phyloP scores from a whole-genome alignment of 2,888 invertebrate species.

The Scrobipalpa atriplicella region DNA sequence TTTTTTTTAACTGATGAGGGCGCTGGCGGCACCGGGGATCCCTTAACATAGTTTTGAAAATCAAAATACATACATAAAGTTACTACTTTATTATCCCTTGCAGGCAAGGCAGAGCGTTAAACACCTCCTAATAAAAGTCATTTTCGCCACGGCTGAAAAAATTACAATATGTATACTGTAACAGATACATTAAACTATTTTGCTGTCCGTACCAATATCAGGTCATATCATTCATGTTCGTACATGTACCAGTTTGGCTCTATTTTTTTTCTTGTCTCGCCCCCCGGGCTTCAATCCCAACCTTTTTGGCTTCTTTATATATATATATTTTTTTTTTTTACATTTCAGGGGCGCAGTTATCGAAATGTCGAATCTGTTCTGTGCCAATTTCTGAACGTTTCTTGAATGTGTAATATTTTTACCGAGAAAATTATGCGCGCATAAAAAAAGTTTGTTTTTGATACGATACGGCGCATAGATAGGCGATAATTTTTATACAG shows the following conservation, averaged over 20 bases:
- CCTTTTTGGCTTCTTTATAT: constrained; percentile 29
- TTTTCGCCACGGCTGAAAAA: too few relatives aligned
- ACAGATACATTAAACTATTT: not conserved
- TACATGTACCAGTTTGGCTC: constrained; percentile 46
- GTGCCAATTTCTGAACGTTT: not conserved
- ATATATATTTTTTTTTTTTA: constrained; percentile 40
- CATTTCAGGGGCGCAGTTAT: constrained; percentile 37
- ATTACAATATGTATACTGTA: too few relatives aligned
- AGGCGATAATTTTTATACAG: constrained; percentile 1
- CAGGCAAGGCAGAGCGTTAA: too few relatives aligned
- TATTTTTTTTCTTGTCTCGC: not conserved
- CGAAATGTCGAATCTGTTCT: constrained; percentile 13
- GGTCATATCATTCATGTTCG: constrained; percentile 51
- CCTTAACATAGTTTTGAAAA: too few relatives aligned
- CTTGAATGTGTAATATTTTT: constrained; percentile 17
- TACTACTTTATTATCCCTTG: too few relatives aligned
- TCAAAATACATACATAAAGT: too few relatives aligned
- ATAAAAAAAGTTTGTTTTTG: not conserved
- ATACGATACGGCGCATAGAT: constrained; percentile 7
- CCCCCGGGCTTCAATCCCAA: not conserved
- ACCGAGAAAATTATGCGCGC: not conserved
- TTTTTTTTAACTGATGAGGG: too few relatives aligned
- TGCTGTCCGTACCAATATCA: constrained; percentile 33
- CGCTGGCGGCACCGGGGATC: too few relatives aligned
- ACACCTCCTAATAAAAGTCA: too few relatives aligned